phyloP scores from a whole-genome alignment of 2,113 vertebrate species.

The Anhinga anhinga region DNA sequence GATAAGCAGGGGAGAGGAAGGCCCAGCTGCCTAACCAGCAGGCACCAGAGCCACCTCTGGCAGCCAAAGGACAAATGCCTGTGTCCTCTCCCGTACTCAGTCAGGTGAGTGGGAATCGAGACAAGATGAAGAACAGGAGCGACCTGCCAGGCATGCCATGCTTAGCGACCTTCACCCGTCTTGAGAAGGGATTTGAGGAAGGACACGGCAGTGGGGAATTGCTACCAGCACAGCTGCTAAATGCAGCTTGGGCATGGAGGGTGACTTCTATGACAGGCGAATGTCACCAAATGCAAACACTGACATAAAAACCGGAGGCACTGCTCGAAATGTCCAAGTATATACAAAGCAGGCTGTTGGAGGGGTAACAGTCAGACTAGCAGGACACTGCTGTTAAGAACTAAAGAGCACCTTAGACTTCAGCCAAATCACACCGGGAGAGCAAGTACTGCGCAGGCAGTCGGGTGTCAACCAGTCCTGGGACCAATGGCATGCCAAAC shows the following conservation, averaged over 20 bases:
- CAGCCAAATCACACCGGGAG: neutral
- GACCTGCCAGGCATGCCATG: neutral
- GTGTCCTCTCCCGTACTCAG: neutral
- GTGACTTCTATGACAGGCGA: accelerated
- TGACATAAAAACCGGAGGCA: neutral
- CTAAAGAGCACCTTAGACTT: neutral
- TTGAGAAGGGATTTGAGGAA: neutral
- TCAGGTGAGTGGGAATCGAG: neutral
- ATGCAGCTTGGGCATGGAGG: neutral
- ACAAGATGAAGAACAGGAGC: accelerated
- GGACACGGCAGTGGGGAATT: accelerated
- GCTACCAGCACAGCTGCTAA: neutral
- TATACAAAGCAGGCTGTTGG: neutral
- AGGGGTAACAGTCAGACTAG: neutral
- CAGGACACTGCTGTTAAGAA: neutral
- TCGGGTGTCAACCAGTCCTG: accelerated
- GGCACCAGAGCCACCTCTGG: neutral
- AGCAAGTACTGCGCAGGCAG: accelerated
- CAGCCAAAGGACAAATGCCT: neutral
- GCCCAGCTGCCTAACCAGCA: neutral
- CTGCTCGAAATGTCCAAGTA: neutral
- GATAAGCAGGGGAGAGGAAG: neutral
- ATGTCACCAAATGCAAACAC: neutral
- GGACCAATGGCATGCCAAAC: accelerated
- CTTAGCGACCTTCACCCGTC: neutral